phyloP scores from a whole-genome alignment of 1,140 invertebrate genomes.

The Eciton burchellii region DNA sequence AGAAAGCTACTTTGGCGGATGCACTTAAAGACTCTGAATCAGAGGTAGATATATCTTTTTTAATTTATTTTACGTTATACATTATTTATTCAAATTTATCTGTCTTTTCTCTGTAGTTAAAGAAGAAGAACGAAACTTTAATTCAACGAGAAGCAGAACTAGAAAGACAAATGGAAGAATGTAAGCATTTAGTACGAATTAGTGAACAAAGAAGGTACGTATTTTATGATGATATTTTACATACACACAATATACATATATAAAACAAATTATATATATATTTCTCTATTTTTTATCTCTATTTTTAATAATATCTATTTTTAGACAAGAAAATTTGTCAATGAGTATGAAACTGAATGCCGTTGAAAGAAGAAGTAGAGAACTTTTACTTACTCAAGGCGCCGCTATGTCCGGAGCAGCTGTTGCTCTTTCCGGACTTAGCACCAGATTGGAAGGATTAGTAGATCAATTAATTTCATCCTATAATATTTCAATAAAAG shows the following conservation, averaged over 20 bases:
- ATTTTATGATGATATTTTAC: background rate
- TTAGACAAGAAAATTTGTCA: conserved; percentile 89
- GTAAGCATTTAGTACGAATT: conserved; percentile 91
- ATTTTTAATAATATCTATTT: background rate
- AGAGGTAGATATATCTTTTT: conserved; percentile 86
- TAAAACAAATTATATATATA: conserved; percentile 23
- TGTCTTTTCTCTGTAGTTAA: conserved; percentile 68
- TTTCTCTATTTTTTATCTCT: conserved; percentile 10
- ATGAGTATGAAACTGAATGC: conserved; percentile 88
- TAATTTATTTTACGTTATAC: background rate
- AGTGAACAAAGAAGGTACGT: conserved; percentile 91
- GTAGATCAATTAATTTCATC: conserved; percentile 90
- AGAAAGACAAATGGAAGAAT: conserved; percentile 90
- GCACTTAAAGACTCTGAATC: conserved; percentile 91
- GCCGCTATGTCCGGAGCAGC: conserved; percentile 90
- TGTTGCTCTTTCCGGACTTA: conserved; percentile 90
- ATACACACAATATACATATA: no score
- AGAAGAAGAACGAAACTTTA: conserved; percentile 84
- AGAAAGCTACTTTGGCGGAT: conserved; percentile 90
- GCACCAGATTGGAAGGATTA: conserved; percentile 89
- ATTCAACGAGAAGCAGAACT: conserved; percentile 87
- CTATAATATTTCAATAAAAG: conserved; percentile 91
- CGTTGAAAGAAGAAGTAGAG: conserved; percentile 88
- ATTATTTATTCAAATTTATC: background rate
- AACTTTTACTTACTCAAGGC: conserved; percentile 89